Conservation (phyloP, 2,888 invertebrate genomes). For the Xestobium rufovillosum region DNA sequence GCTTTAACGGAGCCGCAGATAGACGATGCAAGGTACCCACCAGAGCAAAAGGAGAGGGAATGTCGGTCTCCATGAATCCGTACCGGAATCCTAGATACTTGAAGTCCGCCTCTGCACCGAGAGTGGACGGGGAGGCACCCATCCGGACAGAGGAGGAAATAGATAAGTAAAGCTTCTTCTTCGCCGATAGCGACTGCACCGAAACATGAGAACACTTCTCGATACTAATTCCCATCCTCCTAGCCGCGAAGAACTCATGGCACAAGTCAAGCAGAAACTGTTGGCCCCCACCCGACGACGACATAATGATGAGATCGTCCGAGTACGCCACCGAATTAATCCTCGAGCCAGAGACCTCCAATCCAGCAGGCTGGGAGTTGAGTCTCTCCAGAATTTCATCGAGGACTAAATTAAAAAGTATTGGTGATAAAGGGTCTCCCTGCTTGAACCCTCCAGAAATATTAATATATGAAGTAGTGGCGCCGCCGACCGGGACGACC, state of each 20-base stretch:
- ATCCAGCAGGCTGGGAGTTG: too few species aligned
- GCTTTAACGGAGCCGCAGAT: conserved; percentile 6
- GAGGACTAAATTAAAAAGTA: conserved; percentile 1
- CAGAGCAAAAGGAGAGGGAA: conserved; percentile 2
- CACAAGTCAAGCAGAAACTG: conserved; percentile 3
- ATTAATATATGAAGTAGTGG: not conserved
- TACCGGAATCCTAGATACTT: conserved; percentile 12
- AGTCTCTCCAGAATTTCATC: too few species aligned
- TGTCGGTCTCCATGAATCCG: conserved; percentile 3
- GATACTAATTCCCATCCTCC: conserved; percentile 22
- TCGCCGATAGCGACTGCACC: not conserved
- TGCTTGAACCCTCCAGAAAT: not conserved
- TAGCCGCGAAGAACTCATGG: conserved; percentile 13
- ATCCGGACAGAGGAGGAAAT: not conserved
- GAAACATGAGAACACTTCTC: conserved; percentile 15
- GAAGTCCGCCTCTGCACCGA: conserved; percentile 1
- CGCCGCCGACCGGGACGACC: not conserved
- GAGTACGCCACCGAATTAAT: conserved; percentile 20
- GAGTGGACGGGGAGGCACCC: not conserved
- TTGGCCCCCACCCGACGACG: conserved; percentile 9
- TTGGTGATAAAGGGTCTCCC: not conserved
- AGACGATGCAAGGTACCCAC: not conserved
- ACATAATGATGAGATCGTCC: conserved; percentile 22
- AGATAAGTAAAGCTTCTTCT: not conserved
- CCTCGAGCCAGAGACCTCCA: too few species aligned